Evolutionary conservation across 2,113 vertebrate genomes (phyloP).

Genomic region (Plecturocebus donacophilus): DNA sequence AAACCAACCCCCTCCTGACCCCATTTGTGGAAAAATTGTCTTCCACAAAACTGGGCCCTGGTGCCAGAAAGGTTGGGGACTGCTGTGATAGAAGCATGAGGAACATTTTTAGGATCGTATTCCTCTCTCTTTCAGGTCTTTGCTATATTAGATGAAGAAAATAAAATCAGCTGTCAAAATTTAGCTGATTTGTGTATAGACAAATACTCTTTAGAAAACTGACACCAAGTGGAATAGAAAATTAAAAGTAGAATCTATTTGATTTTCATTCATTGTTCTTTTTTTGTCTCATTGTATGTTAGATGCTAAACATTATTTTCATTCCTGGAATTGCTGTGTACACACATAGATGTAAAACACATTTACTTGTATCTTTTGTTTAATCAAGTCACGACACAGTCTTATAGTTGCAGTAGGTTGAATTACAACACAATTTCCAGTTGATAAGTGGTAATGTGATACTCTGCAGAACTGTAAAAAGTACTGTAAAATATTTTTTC

Average conservation of each 20-base stretch:
- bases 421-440: slow-evolving; percentile 25
- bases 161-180: not conserved
- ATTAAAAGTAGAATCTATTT: not conserved
- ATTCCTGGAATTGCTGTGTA: not conserved
- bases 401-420: slow-evolving; percentile 12
- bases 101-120: not conserved
- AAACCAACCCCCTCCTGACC: too few relatives aligned
- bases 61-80: too few relatives aligned
- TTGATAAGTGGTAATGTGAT: slow-evolving; percentile 39
- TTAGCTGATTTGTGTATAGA: not conserved
- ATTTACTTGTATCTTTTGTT: slow-evolving; percentile 36
- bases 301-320: not conserved
- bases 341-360: not conserved
- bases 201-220: not conserved
- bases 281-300: not conserved
- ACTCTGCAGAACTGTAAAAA: slow-evolving; percentile 51
- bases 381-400: slow-evolving; percentile 54
- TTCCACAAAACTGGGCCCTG: too few relatives aligned
- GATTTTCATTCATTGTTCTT: not conserved
- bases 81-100: not conserved
- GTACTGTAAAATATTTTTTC: slow-evolving; percentile 47
- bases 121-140: not conserved
- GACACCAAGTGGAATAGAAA: not conserved
- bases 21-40: too few relatives aligned
- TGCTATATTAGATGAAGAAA: not conserved